Base-by-base conservation (phyloP, 2,888 invertebrate genomes). In the Crioceris asparagi region DNA sequence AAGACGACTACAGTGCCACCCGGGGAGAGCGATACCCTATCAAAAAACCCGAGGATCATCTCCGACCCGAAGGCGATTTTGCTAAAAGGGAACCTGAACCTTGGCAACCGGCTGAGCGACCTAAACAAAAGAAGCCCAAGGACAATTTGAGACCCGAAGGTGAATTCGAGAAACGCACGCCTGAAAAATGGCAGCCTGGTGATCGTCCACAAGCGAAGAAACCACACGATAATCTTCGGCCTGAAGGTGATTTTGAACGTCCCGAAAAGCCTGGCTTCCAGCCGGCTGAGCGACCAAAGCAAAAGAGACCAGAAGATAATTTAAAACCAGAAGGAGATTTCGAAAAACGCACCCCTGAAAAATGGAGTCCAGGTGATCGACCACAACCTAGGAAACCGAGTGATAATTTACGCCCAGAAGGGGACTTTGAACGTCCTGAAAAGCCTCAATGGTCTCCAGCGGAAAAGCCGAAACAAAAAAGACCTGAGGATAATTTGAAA, bases 31-130 rank as follows among this genome's bases (percentile, higher is more conserved):
- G 71, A 34, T 66, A 64, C 6, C 60, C 61, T 16, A 64, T 61
- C 3, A 71, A 64, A 46, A 77, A 69, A 47, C 82, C 76, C 0
- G 57, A 69, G 47, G 78, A 79, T 44, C 79, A 79, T 53, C 60
- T 79, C 1, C 66, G 61, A 36, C 72, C 74, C 0, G 78, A 77
- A 53, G 77, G 79, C 1, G 73, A 76, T 1, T 74, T 75, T 1
- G 73, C 59, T 35, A 36, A 55, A 5, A 52, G 50, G 10, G 41
- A 49, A 10, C 45, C 47, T 35, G 43, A 49, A 3, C 40, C 46
- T 6, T 48, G 54, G 35, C 44, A 51, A 4, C 64, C 66, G 16
- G 61, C 52, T 19, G 59, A 64, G 42, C 43, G 59, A 33, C 58
- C 59, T 6, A 52, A 48, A 30, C 60, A 47, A 65, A 67, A 41